Percentiles rank a stretch among this genome's conserved stretches.
Evolutionary conservation across 1,140 invertebrate species (phyloP).

Genomic region (Danaus plexippus): DNA sequence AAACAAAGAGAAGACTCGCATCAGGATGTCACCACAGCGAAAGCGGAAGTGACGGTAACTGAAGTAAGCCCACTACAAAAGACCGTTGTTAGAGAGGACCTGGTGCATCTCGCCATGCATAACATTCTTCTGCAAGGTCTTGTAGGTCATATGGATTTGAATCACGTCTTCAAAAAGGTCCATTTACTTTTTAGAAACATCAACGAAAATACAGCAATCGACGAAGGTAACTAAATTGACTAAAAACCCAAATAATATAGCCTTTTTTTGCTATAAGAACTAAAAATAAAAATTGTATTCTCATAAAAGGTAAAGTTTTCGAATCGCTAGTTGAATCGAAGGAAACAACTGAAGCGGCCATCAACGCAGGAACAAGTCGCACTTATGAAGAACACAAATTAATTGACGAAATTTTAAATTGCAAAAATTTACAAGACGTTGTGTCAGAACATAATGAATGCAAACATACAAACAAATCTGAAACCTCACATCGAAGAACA

Average conservation of each 20-base stretch:
- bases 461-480: too few relatives aligned
- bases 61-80: conserved; percentile 14
- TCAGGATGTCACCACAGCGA: conserved; percentile 9
- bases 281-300: conserved; percentile 1
- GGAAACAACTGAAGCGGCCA: conserved; percentile 7
- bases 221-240: background rate
- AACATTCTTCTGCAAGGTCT: conserved; percentile 44
- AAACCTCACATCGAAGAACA: too few relatives aligned
- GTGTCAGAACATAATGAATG: too few relatives aligned
- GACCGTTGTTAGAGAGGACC: conserved; percentile 22
- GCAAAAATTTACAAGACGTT: conserved; percentile 22
- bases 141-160: conserved; percentile 37
- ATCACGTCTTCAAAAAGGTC: conserved; percentile 40
- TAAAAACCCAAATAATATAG: conserved; percentile 13
- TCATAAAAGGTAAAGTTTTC: conserved; percentile 3
- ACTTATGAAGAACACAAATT: conserved; percentile 27
- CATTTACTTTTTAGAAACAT: conserved; percentile 29
- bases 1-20: conserved; percentile 8
- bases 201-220: conserved; percentile 3
- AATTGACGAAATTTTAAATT: conserved; percentile 31
- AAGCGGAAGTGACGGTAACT: conserved; percentile 13
- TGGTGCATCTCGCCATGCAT: conserved; percentile 43
- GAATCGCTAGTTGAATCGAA: conserved; percentile 1
- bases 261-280: background rate
- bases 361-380: conserved; percentile 4